Evolutionary conservation across 2,797 vertebrate species (phyloP).

Genomic region (Gymnocypris eckloni): DNA sequence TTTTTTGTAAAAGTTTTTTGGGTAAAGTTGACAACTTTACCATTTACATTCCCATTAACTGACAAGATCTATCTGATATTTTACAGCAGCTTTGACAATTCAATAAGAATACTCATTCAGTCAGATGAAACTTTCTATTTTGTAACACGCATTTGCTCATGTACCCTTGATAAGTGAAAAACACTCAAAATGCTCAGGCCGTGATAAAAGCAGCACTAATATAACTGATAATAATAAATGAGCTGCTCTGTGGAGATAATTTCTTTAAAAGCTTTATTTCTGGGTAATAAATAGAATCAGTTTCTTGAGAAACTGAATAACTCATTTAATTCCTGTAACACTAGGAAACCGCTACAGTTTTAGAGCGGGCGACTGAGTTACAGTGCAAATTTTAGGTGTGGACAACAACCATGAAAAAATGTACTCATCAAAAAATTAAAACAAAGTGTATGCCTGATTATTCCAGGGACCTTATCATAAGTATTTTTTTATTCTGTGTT

Average conservation of each 20-base stretch:
- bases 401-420: no score
- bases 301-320: background rate
- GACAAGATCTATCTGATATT: background rate
- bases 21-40: background rate
- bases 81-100: background rate
- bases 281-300: no score
- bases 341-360: background rate
- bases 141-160: background rate
- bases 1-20: no score
- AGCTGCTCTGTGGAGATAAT: background rate
- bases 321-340: background rate
- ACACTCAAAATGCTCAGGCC: background rate
- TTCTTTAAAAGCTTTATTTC: slow-evolving; percentile 35
- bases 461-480: background rate
- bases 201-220: background rate
- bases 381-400: no score
- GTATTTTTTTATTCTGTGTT: background rate
- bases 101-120: background rate
- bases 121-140: background rate
- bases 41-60: background rate
- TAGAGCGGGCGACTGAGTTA: no score
- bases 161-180: background rate
- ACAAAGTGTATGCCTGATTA: no score
- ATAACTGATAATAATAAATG: slow-evolving; percentile 26
- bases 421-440: no score